Evolutionary conservation across 92 coral and sea anemone species (phyloP).

Genomic region (Porites evermanni): DNA sequence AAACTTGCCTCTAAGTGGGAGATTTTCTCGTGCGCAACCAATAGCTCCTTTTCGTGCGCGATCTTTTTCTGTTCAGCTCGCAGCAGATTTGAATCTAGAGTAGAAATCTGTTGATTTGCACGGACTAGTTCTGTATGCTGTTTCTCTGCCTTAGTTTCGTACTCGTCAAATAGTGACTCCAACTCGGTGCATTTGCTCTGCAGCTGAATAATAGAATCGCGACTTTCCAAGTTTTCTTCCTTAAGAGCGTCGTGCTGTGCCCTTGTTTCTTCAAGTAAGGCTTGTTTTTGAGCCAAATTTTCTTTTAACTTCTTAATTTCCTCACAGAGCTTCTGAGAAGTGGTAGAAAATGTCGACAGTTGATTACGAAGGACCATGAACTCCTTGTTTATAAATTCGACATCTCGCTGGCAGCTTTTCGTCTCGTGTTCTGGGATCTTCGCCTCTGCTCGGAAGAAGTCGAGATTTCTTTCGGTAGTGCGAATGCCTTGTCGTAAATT

Average conservation of each 20-base stretch:
- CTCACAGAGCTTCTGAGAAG: conserved; percentile 71
- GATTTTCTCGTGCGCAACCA: conserved; percentile 88
- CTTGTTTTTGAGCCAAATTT: conserved; percentile 64
- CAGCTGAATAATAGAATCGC: conserved; percentile 66
- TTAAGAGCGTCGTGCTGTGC: conserved; percentile 52
- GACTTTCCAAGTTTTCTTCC: conserved; percentile 72
- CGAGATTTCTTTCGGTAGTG: conserved; percentile 73
- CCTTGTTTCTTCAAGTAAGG: conserved; percentile 56
- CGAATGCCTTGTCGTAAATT: conserved; percentile 73
- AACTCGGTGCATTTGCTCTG: conserved; percentile 73
- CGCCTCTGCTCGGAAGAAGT: conserved; percentile 75
- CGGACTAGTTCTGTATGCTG: conserved; percentile 82
- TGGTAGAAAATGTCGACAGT: conserved; percentile 62
- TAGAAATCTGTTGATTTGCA: conserved; percentile 84
- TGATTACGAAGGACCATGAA: conserved; percentile 77
- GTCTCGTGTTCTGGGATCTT: conserved; percentile 72
- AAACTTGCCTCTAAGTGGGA: conserved; percentile 74
- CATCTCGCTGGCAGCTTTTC: conserved; percentile 76
- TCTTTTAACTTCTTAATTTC: conserved; percentile 73
- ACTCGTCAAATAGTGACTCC: conserved; percentile 74
- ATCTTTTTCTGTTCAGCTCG: conserved; percentile 88
- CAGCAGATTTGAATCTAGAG: conserved; percentile 77
- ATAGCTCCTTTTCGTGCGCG: conserved; percentile 84
- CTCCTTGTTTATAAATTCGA: conserved; percentile 82
- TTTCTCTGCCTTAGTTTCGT: conserved; percentile 80